Evolutionary conservation across 2,113 vertebrate genomes (phyloP), one percentile per base, ranked within the genome.

Genomic region (Sciurus niger): DNA sequence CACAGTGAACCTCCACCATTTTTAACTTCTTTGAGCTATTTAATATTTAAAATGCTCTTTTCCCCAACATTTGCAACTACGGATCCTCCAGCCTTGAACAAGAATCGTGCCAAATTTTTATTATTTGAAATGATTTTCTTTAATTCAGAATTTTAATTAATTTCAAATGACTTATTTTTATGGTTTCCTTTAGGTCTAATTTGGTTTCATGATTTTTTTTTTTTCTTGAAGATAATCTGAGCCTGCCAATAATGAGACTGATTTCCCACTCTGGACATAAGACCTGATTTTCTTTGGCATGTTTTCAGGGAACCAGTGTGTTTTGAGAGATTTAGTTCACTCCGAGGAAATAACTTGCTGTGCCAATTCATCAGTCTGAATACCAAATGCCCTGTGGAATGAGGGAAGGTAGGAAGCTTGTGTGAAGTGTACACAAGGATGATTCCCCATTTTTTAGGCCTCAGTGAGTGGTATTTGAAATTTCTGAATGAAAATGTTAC

Each of bases 191-290:
- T 73, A 79, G 4, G 24, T 82, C 14, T 86, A 86, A 58, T 37
- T 92, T 17, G 73, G 94, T 82, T 94, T 73, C 94, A 6, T 11
- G 14, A 22, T 32, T 46, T 0, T 84, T 78, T 90, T n/a, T 90
- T 79, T 73, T 87, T 55, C 40, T 83, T 86, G 32, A 90, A 70
- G 3, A 83, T 76, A 28, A 40, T 78, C 9, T 88, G 14, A 82
- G 9, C 9, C n/a, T 90, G 24, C 14, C 48, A 51, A 18, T 55
- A 90, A 68, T 46, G 20, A 70, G 6, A 10, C 37, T 30, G 24
- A 2, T 77, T 82, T 67, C 7, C 6, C 16, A 34, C 40, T 84
- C 60, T 77, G 40, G 34, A n/a, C 90, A 34, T 73, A 58, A 88
- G 34, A 93, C 14, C 25, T 43, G 18, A 53, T 51, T 67, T 78